These are phyloP conservation scores for Pluvianellus socialis DNA, from an alignment of 2,113 vertebrate species.

Conservation along the genomic window DNA sequence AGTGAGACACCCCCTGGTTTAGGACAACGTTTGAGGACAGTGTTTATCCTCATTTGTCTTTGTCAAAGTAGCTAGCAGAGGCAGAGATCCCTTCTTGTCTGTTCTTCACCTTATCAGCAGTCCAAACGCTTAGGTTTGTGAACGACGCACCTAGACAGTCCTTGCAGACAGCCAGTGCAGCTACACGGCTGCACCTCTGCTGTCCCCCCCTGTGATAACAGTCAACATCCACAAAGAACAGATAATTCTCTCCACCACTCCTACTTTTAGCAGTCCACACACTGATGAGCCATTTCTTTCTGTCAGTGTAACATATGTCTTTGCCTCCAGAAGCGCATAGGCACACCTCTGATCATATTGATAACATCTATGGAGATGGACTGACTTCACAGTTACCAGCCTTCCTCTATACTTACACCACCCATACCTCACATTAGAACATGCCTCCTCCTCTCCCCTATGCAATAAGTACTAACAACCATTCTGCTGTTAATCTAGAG, in stretches of 20 bases:
- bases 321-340: neutral
- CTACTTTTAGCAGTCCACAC: neutral
- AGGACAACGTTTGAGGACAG: neutral
- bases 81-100: neutral
- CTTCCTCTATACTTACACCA: neutral
- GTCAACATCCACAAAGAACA: neutral
- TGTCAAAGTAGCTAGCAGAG: neutral
- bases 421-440: neutral
- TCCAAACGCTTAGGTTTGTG: neutral
- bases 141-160: neutral
- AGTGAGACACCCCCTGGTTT: neutral
- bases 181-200: accelerated
- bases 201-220: neutral
- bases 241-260: neutral
- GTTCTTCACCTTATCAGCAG: neutral
- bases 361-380: neutral
- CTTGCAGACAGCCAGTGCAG: neutral
- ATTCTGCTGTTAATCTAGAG: neutral
- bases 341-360: neutral
- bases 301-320: accelerated
- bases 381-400: neutral
- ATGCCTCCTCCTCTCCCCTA: neutral
- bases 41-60: neutral
- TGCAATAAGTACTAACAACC: neutral
- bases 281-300: neutral